Evolutionary conservation across 2,797 vertebrate species (phyloP).

Genomic region (Hippocampus kuda): DNA sequence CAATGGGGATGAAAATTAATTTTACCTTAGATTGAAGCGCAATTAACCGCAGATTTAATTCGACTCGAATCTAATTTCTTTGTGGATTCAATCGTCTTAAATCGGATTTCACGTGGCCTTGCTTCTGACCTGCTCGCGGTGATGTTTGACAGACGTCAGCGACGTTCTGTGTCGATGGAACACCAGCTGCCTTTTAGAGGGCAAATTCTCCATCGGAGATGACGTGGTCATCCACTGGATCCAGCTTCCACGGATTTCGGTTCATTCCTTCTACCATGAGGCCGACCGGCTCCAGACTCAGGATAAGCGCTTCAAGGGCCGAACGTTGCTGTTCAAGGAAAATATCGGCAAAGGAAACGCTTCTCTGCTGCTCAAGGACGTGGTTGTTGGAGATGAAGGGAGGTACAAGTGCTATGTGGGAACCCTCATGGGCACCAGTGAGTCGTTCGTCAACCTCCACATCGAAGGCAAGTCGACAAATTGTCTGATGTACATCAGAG

Average conservation of each 20-base stretch:
- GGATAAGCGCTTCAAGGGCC: slow-evolving; percentile 31
- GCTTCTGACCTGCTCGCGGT: neutral
- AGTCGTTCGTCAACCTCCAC: slow-evolving; percentile 2
- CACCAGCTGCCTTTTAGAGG: slow-evolving; percentile 25
- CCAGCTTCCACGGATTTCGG: fast-evolving
- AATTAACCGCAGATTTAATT: neutral
- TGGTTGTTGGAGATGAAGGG: slow-evolving; percentile 50
- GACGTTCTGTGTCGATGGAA: slow-evolving; percentile 3
- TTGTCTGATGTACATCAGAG: neutral
- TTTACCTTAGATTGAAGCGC: no score
- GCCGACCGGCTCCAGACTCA: slow-evolving; percentile 38
- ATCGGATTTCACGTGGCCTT: no score
- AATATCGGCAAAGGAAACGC: slow-evolving; percentile 60
- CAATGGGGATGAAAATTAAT: no score
- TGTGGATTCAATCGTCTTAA: no score
- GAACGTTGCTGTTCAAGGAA: slow-evolving; percentile 53
- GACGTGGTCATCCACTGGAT: slow-evolving; percentile 45
- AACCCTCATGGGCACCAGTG: slow-evolving; percentile 7
- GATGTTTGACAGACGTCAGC: slow-evolving; percentile 15
- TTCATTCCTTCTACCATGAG: slow-evolving; percentile 52
- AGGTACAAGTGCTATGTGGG: slow-evolving; percentile 62
- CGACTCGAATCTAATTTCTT: no score
- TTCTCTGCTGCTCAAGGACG: slow-evolving; percentile 54
- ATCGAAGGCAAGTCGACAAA: slow-evolving; percentile 51
- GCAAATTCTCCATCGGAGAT: fast-evolving